These are phyloP conservation scores for Centropristis striata DNA, from an alignment of 2,113 vertebrate species.

Conservation along the genomic window DNA sequence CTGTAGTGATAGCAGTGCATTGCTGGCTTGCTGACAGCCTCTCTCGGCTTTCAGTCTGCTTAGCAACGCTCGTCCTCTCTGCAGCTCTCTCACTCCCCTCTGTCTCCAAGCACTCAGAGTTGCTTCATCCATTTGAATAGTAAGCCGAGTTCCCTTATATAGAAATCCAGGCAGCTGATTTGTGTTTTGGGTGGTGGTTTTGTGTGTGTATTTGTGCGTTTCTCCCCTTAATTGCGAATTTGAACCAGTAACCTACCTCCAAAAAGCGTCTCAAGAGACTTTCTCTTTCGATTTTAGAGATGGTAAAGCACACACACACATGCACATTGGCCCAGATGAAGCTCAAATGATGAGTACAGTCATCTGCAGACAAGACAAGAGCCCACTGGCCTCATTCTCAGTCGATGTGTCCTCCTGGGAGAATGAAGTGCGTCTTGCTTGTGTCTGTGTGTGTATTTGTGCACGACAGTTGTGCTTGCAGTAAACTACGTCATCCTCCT, in stretches of 20 bases:
- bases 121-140: conserved; percentile 61
- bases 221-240: conserved; percentile 24
- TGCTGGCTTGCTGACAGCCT: conserved; percentile 77
- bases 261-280: conserved; percentile 25
- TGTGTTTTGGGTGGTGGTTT: conserved; percentile 13
- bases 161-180: conserved; percentile 40
- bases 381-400: conserved; percentile 77
- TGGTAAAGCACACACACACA: conserved; percentile 4
- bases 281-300: conserved; percentile 41
- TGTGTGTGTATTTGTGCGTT: background rate
- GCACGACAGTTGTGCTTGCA: conserved; percentile 33
- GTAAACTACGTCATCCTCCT: conserved; percentile 63
- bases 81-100: conserved; percentile 69
- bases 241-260: conserved; percentile 49
- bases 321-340: conserved; percentile 44
- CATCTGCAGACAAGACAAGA: conserved; percentile 68
- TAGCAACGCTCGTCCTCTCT: conserved; percentile 79
- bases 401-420: conserved; percentile 60
- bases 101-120: conserved; percentile 68
- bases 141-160: conserved; percentile 50
- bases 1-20: conserved; percentile 66
- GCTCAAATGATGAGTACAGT: conserved; percentile 63
- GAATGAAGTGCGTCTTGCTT: conserved; percentile 55
- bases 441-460: conserved; percentile 42
- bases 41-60: conserved; percentile 79